These are phyloP conservation scores for Danaus plexippus DNA, from an alignment of 1,140 invertebrate species.

Conservation along the genomic window DNA sequence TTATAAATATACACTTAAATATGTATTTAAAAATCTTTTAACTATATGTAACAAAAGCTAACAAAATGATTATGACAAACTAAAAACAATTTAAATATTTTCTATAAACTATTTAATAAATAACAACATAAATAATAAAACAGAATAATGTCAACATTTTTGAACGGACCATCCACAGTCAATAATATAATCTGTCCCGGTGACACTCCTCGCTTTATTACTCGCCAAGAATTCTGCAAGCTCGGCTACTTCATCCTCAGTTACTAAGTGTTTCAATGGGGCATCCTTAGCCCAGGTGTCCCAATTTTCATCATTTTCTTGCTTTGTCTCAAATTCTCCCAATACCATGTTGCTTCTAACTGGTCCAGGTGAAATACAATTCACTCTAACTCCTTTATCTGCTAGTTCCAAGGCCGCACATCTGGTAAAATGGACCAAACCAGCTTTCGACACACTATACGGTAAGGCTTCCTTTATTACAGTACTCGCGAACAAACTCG, in stretches of 20 bases:
- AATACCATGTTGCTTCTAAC: conserved; percentile 23
- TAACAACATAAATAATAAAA: no score
- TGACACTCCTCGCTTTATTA: neutral
- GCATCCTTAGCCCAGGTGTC: neutral
- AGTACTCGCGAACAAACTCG: conserved; percentile 14
- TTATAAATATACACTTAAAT: no score
- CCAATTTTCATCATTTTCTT: conserved; percentile 14
- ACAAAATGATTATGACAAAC: no score
- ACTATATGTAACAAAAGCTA: no score
- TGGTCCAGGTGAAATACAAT: conserved; percentile 26
- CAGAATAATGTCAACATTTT: no score
- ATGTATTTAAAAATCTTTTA: no score
- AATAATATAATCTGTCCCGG: no score
- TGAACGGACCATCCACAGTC: no score
- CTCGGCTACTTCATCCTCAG: conserved; percentile 27
- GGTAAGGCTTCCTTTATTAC: neutral
- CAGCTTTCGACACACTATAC: conserved; percentile 24
- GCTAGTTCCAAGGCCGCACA: conserved; percentile 27
- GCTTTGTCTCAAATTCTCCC: conserved; percentile 9
- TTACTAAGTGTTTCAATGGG: conserved; percentile 14
- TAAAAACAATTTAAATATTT: no score
- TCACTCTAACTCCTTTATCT: conserved; percentile 28
- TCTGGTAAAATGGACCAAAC: conserved; percentile 26
- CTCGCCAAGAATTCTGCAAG: conserved; percentile 23
- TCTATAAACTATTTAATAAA: no score